Evolutionary conservation across 2,888 invertebrate genomes (phyloP).

Genomic region (Hydriomena furcata): DNA sequence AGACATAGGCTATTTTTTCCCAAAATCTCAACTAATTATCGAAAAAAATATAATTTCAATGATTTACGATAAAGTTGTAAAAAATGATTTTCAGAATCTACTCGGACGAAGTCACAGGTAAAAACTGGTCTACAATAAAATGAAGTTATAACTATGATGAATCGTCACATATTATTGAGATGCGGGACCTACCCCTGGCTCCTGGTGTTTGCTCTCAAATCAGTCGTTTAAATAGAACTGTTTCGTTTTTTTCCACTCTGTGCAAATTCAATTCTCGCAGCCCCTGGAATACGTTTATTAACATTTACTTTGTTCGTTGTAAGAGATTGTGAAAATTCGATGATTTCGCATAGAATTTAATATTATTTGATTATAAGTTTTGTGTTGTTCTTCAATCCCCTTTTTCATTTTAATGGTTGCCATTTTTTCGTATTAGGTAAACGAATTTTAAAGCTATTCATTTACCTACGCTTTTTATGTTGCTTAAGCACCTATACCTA

Average conservation of each 20-base stretch:
- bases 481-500: too few relatives aligned
- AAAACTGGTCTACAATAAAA: too few relatives aligned
- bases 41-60: too few relatives aligned
- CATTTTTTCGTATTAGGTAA: background rate
- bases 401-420: background rate
- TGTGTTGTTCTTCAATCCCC: background rate
- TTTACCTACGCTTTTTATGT: too few relatives aligned
- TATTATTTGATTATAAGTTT: constrained; percentile 22
- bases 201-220: constrained; percentile 74
- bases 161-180: constrained; percentile 45
- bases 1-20: too few relatives aligned
- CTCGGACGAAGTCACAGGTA: too few relatives aligned
- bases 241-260: constrained; percentile 65
- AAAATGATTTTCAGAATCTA: too few relatives aligned
- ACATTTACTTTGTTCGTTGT: constrained; percentile 59
- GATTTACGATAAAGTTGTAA: too few relatives aligned
- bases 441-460: too few relatives aligned
- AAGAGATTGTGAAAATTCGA: constrained; percentile 38
- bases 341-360: constrained; percentile 30
- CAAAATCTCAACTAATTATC: too few relatives aligned
- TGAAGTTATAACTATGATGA: background rate
- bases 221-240: constrained; percentile 76
- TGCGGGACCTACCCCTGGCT: constrained; percentile 54
- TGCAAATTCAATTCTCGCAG: constrained; percentile 64
- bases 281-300: constrained; percentile 59